A percentile compares a stretch with the other conserved stretches of the same genome.
phyloP scores from a whole-genome alignment of 2,797 vertebrate species.

The Sebastolobus altivelis region DNA sequence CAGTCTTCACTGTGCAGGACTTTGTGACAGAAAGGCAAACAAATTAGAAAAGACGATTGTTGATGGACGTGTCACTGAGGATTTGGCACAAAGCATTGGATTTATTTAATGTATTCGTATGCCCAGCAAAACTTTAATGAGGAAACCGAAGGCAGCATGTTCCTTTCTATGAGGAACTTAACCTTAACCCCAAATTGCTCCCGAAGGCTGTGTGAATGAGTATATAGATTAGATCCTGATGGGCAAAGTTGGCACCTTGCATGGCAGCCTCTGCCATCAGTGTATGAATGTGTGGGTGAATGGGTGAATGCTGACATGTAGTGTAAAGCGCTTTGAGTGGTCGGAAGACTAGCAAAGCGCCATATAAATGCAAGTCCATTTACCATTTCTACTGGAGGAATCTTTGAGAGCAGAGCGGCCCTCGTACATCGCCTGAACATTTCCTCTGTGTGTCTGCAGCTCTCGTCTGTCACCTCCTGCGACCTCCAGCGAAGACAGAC shows the following conservation, averaged over 20 bases:
- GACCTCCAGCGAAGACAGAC: slow-evolving; percentile 58
- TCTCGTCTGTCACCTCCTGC: slow-evolving; percentile 55
- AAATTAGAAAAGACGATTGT: neutral
- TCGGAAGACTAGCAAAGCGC: too few relatives aligned
- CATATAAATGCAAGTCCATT: too few relatives aligned
- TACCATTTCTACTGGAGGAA: too few relatives aligned
- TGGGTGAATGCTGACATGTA: too few relatives aligned
- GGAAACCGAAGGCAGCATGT: neutral
- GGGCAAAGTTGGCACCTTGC: too few relatives aligned
- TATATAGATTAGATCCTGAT: too few relatives aligned
- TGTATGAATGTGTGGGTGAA: too few relatives aligned
- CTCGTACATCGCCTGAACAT: neutral
- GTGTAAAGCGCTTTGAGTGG: too few relatives aligned
- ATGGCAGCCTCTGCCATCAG: too few relatives aligned
- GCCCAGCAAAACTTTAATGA: neutral
- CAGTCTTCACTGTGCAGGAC: neutral
- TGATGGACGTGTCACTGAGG: neutral
- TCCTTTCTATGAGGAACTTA: neutral
- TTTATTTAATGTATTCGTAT: neutral
- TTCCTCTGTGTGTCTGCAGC: slow-evolving; percentile 19
- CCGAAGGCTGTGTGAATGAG: too few relatives aligned
- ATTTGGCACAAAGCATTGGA: neutral
- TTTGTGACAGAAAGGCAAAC: slow-evolving; percentile 23
- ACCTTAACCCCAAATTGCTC: too few relatives aligned
- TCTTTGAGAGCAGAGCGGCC: too few relatives aligned